Evolutionary conservation across 2,797 vertebrate genomes (phyloP).

Genomic region (Botia kubotai): DNA sequence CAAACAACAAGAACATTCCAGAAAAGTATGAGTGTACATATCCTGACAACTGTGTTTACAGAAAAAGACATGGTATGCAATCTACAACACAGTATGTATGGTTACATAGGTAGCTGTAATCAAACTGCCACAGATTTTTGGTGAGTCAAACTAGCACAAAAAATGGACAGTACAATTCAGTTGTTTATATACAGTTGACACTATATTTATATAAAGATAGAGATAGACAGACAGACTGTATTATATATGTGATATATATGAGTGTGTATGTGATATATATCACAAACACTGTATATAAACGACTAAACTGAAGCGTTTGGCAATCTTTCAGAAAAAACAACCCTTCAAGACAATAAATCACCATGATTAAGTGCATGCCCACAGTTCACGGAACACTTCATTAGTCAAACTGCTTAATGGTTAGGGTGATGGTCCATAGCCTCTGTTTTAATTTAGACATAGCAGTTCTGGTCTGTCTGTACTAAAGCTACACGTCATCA

Average conservation of each 20-base stretch:
- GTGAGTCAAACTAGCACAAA: too few relatives aligned
- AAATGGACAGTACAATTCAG: too few relatives aligned
- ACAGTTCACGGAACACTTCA: conserved; percentile 18
- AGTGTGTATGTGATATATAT: too few relatives aligned
- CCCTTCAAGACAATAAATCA: conserved; percentile 24
- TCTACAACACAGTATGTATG: neutral
- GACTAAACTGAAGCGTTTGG: neutral
- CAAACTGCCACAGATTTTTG: neutral
- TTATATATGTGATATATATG: too few relatives aligned
- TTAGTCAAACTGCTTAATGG: conserved; percentile 31
- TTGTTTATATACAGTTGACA: too few relatives aligned
- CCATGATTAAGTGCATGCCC: conserved; percentile 13
- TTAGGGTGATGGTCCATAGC: neutral
- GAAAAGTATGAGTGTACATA: neutral
- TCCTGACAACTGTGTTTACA: conserved; percentile 7
- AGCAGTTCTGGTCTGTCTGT: conserved; percentile 11
- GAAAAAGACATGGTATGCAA: conserved; percentile 7
- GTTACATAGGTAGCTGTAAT: neutral
- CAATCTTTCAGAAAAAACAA: neutral
- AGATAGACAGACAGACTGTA: too few relatives aligned
- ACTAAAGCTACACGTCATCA: conserved; percentile 30
- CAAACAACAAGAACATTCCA: conserved; percentile 16
- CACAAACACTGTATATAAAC: too few relatives aligned
- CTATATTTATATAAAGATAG: too few relatives aligned
- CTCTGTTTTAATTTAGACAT: conserved; percentile 16